A percentile compares a stretch with the other conserved stretches of the same genome.
phyloP scores from a whole-genome alignment of 2,113 vertebrate species.

The Crotalus horridus region DNA sequence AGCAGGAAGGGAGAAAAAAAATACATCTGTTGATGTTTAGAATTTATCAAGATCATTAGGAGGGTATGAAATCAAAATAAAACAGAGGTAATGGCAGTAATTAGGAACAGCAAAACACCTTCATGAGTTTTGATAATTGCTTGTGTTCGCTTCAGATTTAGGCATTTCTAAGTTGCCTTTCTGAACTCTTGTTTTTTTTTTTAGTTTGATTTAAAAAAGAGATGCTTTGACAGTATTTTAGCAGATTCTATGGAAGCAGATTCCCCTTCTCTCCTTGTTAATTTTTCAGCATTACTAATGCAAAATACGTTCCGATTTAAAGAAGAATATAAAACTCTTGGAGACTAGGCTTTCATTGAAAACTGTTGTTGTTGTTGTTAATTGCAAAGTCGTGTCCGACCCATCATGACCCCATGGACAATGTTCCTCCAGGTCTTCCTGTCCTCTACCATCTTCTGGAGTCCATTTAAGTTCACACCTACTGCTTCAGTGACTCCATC shows the following conservation, averaged over 20 bases:
- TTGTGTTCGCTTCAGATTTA: not conserved
- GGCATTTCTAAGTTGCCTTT: conserved; percentile 10
- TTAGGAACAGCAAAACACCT: conserved; percentile 10
- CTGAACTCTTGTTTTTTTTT: not conserved
- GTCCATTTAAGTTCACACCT: no score
- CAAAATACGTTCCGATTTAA: not conserved
- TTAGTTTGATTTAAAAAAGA: no score
- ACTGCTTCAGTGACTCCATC: no score
- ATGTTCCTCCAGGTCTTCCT: no score
- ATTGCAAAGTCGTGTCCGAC: no score
- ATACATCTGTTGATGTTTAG: not conserved
- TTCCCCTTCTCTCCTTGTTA: not conserved
- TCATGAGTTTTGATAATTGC: conserved; percentile 8
- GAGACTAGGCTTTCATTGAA: not conserved
- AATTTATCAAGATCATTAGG: conserved; percentile 19
- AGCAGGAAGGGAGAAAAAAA: not conserved
- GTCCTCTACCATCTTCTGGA: no score
- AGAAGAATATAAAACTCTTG: conserved; percentile 2
- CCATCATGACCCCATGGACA: no score
- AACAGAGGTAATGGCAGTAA: conserved; percentile 15
- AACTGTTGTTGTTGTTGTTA: not conserved
- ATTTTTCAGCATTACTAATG: conserved; percentile 19
- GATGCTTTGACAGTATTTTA: not conserved
- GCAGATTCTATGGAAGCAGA: not conserved
- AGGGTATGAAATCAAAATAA: conserved; percentile 16